A percentile compares a stretch with the other conserved stretches of the same genome.
Conservation (phyloP, 2,797 vertebrate species). For the Sebastiscus albofasciatus region DNA sequence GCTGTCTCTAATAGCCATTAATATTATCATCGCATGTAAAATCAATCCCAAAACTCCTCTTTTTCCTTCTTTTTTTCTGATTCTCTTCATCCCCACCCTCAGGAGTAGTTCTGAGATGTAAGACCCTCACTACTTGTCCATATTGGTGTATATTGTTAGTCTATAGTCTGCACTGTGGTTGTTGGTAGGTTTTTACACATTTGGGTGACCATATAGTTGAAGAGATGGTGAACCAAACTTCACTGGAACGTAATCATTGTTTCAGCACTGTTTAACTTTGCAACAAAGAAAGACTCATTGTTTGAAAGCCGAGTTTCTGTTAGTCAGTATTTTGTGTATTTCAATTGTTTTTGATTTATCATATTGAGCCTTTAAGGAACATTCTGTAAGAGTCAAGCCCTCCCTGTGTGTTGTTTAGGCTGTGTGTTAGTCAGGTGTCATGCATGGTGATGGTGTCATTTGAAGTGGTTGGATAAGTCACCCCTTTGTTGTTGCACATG, state of each 20-base stretch:
- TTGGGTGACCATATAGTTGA: not conserved
- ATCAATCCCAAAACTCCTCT: slow-evolving; percentile 24
- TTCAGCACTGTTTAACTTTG: not conserved
- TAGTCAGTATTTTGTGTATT: not conserved
- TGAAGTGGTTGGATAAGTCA: not conserved
- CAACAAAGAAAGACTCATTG: not conserved
- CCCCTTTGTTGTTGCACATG: not conserved
- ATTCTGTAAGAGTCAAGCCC: not conserved
- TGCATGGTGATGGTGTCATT: not conserved
- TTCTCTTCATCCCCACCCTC: slow-evolving; percentile 52
- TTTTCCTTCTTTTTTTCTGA: slow-evolving; percentile 35
- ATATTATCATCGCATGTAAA: not conserved
- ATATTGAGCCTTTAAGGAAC: not conserved
- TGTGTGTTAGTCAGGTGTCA: not conserved
- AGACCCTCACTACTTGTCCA: slow-evolving; percentile 48
- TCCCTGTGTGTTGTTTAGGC: not conserved
- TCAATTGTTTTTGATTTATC: not conserved
- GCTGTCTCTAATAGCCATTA: not conserved
- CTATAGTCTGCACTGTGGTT: slow-evolving; percentile 1
- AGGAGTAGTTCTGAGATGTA: slow-evolving; percentile 81
- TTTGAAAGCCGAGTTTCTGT: not conserved
- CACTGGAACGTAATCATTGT: not conserved
- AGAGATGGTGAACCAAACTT: not conserved
- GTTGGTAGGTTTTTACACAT: slow-evolving; percentile 1
- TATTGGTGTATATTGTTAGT: slow-evolving; percentile 25